Base-by-base conservation (phyloP, 2,797 vertebrate species). In the Etheostoma perlongum region DNA sequence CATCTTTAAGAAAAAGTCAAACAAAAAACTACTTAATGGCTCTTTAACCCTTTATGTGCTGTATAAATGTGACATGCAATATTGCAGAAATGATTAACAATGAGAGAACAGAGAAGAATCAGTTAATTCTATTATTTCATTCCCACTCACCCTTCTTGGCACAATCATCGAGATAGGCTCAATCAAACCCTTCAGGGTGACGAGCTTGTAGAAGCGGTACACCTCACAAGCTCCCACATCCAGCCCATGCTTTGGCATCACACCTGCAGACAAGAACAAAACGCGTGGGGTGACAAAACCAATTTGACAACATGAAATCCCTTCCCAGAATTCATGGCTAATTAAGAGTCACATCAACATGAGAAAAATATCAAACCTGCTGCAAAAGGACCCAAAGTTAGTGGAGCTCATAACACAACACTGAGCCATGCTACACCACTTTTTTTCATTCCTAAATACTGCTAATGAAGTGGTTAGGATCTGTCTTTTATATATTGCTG, bases 131-230 rank as follows among this genome's bases (percentile, higher is more conserved):
- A 30, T 25, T 18, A 10, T 55, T 36, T 49, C 3, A 19, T 30
- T 74, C 61, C 21, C 63, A 93, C 98, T 97, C 87, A 99, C 98
- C 95, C 97, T 95, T 90, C 98, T 94, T 0, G 98, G 98, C 72
- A 99, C 98, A 0, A 99, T 99, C 98, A 99, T 99, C 3, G 98
- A 99, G 92, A 99, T 97, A 12, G 98, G 98, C 82, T 99, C 98
- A 0, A 99, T 97, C 68, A 98, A 91, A 52, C 97, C 97, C 93
- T 99, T 99, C 68, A 99, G 95, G 2, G 97, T 99, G 88, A 99
- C 90, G 23, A 99, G 95, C 91, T 99, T 99, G 95, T 99, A 99
- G 95, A 99, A 99, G 10, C 98, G 96, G 85, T 95, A 99, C 49
- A 99, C 97, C 86, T 99, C 98, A 0, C 98, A 99, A 4, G 97